Evolutionary conservation across 2,113 vertebrate genomes (phyloP).

Genomic region (Toxotes chatareus): DNA sequence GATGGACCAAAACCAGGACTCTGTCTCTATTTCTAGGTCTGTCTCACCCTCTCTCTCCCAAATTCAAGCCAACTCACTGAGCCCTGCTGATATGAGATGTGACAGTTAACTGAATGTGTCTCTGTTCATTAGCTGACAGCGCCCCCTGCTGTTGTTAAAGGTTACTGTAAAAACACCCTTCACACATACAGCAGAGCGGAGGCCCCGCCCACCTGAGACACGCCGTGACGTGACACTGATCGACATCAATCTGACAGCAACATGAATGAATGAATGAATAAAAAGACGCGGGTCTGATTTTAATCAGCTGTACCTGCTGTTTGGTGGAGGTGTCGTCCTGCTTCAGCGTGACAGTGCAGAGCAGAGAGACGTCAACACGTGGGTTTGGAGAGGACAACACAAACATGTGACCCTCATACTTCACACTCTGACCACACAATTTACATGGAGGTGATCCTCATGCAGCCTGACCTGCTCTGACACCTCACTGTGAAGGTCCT

Average conservation of each 20-base stretch:
- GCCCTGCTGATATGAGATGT: too few species aligned
- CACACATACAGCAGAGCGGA: too few species aligned
- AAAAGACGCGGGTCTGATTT: too few species aligned
- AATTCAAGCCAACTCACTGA: too few species aligned
- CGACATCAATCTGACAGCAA: too few species aligned
- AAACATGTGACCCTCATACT: conserved; percentile 50
- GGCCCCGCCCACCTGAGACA: too few species aligned
- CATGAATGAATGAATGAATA: too few species aligned
- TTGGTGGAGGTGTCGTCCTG: too few species aligned
- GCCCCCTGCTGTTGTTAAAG: neutral
- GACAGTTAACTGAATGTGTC: too few species aligned
- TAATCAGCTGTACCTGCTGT: too few species aligned
- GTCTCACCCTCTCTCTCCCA: neutral
- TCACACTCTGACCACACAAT: conserved; percentile 59
- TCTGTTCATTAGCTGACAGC: neutral
- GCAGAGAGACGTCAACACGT: neutral
- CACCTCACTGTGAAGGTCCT: conserved; percentile 21
- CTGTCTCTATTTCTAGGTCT: neutral
- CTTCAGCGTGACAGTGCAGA: too few species aligned
- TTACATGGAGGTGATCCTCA: conserved; percentile 28
- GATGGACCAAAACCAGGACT: neutral
- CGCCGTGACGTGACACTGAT: too few species aligned
- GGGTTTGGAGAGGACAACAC: neutral
- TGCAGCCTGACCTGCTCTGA: neutral
- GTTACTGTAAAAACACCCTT: neutral